Percentiles rank a stretch among this genome's conserved stretches.
Conservation (phyloP, 2,113 vertebrate species). For the Cardinalis cardinalis region DNA sequence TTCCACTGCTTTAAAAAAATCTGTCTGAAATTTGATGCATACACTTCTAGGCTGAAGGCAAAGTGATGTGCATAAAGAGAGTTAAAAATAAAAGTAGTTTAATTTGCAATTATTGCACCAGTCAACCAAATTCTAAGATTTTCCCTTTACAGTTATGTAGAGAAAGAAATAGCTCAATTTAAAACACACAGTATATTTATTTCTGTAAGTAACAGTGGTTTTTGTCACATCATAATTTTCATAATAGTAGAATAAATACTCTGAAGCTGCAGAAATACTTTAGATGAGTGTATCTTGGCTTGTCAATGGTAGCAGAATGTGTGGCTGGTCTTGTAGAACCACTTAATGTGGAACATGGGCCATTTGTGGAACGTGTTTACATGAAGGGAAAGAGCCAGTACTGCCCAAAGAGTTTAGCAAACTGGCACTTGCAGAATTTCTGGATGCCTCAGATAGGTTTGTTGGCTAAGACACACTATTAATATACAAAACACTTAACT, state of each 20-base stretch:
- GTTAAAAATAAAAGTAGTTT: not conserved
- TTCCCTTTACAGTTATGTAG: not conserved
- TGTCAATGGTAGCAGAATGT: not conserved
- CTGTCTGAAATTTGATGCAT: not conserved
- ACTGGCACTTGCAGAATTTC: not conserved
- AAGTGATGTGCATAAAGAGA: not conserved
- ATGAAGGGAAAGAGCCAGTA: not conserved
- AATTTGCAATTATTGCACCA: not conserved
- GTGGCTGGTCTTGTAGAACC: not conserved
- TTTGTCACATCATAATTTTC: not conserved
- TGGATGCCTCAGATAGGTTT: not conserved
- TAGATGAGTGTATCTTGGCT: not conserved
- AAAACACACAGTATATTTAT: not conserved
- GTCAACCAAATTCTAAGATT: not conserved
- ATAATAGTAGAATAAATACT: not conserved
- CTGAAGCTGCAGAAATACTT: not conserved
- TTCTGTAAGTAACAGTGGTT: not conserved
- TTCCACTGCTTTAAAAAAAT: not conserved
- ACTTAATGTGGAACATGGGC: not conserved
- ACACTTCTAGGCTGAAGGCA: not conserved
- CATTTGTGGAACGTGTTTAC: not conserved
- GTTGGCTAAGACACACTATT: not conserved
- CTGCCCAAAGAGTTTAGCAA: not conserved
- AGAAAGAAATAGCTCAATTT: not conserved
- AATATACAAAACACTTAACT: not conserved